Evolutionary conservation across 64 coral and sea anemone species (phyloP).

Genomic region (Montipora efflorescens): DNA sequence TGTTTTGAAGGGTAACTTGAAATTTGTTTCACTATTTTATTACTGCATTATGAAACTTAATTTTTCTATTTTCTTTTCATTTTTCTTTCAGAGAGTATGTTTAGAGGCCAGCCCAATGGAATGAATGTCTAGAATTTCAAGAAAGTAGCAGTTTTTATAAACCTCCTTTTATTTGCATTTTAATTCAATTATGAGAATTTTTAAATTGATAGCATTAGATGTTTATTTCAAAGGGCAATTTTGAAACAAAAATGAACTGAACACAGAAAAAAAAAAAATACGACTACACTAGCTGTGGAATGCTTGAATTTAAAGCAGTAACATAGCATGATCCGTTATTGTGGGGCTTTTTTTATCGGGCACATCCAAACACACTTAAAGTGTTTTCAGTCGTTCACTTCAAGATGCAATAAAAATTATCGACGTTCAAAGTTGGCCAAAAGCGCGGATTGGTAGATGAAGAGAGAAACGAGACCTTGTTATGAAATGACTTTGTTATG

Average conservation of each 20-base stretch:
- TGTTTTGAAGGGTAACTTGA: background rate
- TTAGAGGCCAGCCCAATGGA: background rate
- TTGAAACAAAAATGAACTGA: background rate
- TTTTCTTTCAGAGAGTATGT: constrained; percentile 40
- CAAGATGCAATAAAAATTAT: background rate
- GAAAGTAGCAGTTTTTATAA: background rate
- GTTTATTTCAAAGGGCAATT: background rate
- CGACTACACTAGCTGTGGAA: background rate
- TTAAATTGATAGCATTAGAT: background rate
- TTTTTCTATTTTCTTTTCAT: background rate
- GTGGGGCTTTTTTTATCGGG: too few species aligned
- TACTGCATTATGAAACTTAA: background rate
- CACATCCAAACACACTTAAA: too few species aligned
- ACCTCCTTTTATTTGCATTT: background rate
- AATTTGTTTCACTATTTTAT: background rate
- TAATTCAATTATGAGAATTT: background rate
- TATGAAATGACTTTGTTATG: too few species aligned
- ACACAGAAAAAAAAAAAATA: background rate
- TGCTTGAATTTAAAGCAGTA: background rate
- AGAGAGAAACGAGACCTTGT: too few species aligned
- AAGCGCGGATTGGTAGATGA: too few species aligned
- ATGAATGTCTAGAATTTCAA: background rate
- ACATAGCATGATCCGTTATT: too few species aligned
- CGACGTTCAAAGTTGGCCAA: too few species aligned
- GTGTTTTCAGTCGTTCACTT: background rate